Evolutionary conservation across 1,140 invertebrate species (phyloP).

Genomic region (Drosophila arawakana): DNA sequence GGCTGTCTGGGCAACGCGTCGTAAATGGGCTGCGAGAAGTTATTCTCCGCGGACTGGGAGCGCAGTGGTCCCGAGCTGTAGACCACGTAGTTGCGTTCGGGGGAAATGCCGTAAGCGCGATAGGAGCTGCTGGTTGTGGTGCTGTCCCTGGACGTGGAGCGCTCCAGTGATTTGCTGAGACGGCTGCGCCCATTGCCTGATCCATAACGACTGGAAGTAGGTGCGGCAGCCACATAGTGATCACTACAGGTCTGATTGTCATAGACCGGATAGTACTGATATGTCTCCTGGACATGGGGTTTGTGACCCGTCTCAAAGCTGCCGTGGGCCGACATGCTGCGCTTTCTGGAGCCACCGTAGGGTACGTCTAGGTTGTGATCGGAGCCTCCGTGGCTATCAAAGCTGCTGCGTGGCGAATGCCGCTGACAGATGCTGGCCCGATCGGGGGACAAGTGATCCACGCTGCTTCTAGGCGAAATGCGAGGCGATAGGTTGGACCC

Average conservation of each 20-base stretch:
- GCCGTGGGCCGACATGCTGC: conserved; percentile 80
- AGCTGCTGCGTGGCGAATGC: conserved; percentile 80
- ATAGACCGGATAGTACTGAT: conserved; percentile 83
- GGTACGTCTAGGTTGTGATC: conserved; percentile 79
- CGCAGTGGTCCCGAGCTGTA: conserved; percentile 73
- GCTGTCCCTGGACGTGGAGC: conserved; percentile 76
- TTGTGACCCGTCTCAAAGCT: conserved; percentile 75
- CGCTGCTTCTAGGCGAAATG: conserved; percentile 73
- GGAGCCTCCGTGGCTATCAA: conserved; percentile 76
- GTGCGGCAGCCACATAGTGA: conserved; percentile 79
- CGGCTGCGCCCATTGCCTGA: conserved; percentile 51
- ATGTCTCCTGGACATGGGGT: conserved; percentile 63
- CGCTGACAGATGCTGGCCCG: conserved; percentile 66
- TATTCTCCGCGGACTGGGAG: conserved; percentile 83
- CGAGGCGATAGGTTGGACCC: conserved; percentile 58
- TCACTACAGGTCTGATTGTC: conserved; percentile 83
- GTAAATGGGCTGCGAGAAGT: conserved; percentile 72
- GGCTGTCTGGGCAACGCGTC: conserved; percentile 63
- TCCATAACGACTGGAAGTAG: conserved; percentile 53
- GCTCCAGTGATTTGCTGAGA: conserved; percentile 79
- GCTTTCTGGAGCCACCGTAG: conserved; percentile 61
- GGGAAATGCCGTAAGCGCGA: conserved; percentile 77
- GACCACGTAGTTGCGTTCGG: conserved; percentile 75
- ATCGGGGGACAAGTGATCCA: conserved; percentile 81
- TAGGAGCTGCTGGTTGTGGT: conserved; percentile 75